Evolutionary conservation across 1,140 invertebrate species (phyloP), one percentile per base, ranked within the genome.

Genomic region (Eufriesea mexicana): DNA sequence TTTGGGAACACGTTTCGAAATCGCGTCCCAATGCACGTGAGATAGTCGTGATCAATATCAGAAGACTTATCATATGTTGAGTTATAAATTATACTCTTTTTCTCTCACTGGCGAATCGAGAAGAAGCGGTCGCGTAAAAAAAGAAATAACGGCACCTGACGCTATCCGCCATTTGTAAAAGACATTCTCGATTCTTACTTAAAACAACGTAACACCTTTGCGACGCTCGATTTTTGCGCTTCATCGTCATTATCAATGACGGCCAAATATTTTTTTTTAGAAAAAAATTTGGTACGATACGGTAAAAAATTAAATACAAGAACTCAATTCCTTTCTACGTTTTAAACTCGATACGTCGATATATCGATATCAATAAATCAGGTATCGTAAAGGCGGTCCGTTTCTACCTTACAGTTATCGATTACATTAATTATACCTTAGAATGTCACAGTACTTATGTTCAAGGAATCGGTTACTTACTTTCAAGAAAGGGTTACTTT

Each of bases 401-500:
- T 74, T n/a, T 28, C 68, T 83, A 79, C 23, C 79, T 87, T 87
- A 83, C 18, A 77, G 64, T 54, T 73, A 82, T 85, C 77, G 51
- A 84, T 90, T 90, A 89, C 49, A 89, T 87, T 89, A 90, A 89
- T 86, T 88, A 92, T 83, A 84, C 85, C 83, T 92, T 92, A 91
- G 91, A 93, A 93, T 93, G 92, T 93, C 92, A 92, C 91, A 93
- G 92, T 92, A 93, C 88, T 82, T 76, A 82, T 57, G 51, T 59
- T 82, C 72, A 76, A 76, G 79, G 79, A 82, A 82, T 82, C 86
- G 84, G 71, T 81, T 75, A 75, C 79, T 91, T 93, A 91, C 82
- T 90, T 92, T 85, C 81, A 91, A 90, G 91, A 91, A 93, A 93
- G 79, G 89, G 82, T 91, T 93, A 91, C 85, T 91, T 92, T 86